These are phyloP conservation scores for Danaus plexippus DNA, from an alignment of 1,140 invertebrate genomes.

Conservation along the genomic window DNA sequence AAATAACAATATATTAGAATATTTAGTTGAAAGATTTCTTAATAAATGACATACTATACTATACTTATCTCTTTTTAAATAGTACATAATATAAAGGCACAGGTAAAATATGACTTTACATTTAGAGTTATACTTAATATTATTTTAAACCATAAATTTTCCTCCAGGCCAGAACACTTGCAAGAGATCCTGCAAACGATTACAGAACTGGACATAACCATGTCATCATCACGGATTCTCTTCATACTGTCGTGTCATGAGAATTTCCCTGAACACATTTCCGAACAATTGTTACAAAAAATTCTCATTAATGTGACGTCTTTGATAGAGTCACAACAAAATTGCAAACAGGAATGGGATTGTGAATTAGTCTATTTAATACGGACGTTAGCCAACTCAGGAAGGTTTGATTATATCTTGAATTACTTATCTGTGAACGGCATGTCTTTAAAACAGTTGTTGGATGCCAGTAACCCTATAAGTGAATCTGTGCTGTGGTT, in stretches of 20 bases:
- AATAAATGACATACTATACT: too few species aligned
- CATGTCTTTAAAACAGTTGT: slow-evolving; percentile 23
- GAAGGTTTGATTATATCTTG: slow-evolving; percentile 24
- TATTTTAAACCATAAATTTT: too few species aligned
- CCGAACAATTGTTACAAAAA: slow-evolving; percentile 29
- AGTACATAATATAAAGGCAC: too few species aligned
- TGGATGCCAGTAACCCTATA: slow-evolving; percentile 29
- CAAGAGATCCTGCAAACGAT: slow-evolving; percentile 26
- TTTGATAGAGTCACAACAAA: slow-evolving; percentile 21
- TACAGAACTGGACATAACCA: slow-evolving; percentile 22
- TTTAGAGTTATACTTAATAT: too few species aligned
- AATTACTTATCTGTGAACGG: slow-evolving; percentile 28
- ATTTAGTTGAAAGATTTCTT: too few species aligned
- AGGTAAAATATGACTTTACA: too few species aligned
- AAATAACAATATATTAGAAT: too few species aligned
- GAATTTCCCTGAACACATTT: slow-evolving; percentile 26
- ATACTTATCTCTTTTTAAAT: too few species aligned
- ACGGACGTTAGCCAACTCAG: slow-evolving; percentile 41
- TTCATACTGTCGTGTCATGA: slow-evolving; percentile 46
- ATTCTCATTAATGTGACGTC: slow-evolving; percentile 22
- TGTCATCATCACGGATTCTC: slow-evolving; percentile 27
- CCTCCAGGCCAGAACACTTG: slow-evolving; percentile 34
- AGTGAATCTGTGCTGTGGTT: slow-evolving; percentile 48
- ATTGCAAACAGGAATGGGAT: slow-evolving; percentile 13
- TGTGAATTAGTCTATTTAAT: slow-evolving; percentile 37